Evolutionary conservation across 2,888 invertebrate genomes (phyloP).

Genomic region (Camponotus fellah): DNA sequence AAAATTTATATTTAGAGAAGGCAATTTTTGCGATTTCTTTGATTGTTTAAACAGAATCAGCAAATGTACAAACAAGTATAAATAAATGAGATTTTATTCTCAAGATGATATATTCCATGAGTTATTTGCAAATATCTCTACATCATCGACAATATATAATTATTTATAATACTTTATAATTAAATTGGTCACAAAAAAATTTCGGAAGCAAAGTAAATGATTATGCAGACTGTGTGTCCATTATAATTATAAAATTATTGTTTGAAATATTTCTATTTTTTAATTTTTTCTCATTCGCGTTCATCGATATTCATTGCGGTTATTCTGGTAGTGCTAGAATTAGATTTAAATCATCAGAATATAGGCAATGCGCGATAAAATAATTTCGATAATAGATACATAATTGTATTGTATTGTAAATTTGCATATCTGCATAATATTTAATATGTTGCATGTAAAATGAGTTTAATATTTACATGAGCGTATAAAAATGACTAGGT

Average conservation of each 20-base stretch:
- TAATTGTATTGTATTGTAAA: constrained; percentile 14
- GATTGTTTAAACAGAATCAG: not conserved
- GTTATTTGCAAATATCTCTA: constrained; percentile 26
- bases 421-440: constrained; percentile 14
- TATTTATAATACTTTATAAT: constrained; percentile 25
- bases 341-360: constrained; percentile 37
- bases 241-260: constrained; percentile 62
- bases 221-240: constrained; percentile 16
- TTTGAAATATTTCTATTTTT: constrained; percentile 38
- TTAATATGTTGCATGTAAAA: not conserved
- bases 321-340: constrained; percentile 45
- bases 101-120: not conserved
- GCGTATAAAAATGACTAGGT: not conserved
- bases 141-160: constrained; percentile 4
- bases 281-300: constrained; percentile 46
- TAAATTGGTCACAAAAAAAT: constrained; percentile 38
- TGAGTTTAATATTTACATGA: not conserved
- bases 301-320: constrained; percentile 23
- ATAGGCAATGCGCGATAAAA: constrained; percentile 1
- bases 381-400: constrained; percentile 25
- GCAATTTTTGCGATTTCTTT: constrained; percentile 11
- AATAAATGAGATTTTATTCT: not conserved
- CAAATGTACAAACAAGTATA: not conserved
- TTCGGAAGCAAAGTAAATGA: constrained; percentile 24
- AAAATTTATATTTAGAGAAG: not conserved